A percentile compares a stretch with the other conserved stretches of the same genome.
Conservation (phyloP, 1,140 invertebrate genomes). For the Drosophila serrata region DNA sequence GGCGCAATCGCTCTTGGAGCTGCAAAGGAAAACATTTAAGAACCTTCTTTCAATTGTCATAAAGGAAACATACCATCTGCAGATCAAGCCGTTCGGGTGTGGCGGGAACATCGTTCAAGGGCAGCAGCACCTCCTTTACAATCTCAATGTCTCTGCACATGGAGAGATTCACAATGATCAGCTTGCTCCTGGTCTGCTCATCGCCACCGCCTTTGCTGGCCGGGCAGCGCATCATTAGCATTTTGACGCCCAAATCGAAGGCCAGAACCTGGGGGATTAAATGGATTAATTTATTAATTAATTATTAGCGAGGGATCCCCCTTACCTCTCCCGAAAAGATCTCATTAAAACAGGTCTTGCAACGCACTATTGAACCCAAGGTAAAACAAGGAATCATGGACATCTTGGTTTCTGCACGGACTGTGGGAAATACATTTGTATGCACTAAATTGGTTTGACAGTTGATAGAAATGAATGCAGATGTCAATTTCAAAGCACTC, state of each 20-base stretch:
- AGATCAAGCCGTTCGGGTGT: conserved; percentile 25
- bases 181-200: conserved; percentile 2
- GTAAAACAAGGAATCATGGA: conserved; percentile 29
- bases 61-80: conserved; percentile 1
- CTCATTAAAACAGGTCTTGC: conserved; percentile 57
- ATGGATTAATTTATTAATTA: neutral
- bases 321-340: conserved; percentile 42
- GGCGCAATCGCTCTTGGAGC: conserved; percentile 46
- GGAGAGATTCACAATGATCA: conserved; percentile 32
- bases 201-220: conserved; percentile 18
- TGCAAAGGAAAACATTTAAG: neutral
- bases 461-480: too few relatives aligned
- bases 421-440: neutral
- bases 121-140: conserved; percentile 24
- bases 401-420: neutral
- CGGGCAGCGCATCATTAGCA: conserved; percentile 47
- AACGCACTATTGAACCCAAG: conserved; percentile 29
- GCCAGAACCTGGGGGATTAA: conserved; percentile 11
- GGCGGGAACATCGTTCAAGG: neutral
- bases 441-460: neutral
- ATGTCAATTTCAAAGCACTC: conserved; percentile 15
- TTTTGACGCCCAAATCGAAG: conserved; percentile 33
- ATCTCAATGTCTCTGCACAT: conserved; percentile 55
- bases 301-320: too few relatives aligned
- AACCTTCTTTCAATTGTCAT: too few relatives aligned